phyloP scores from a whole-genome alignment of 1,140 invertebrate genomes.

The Rhagoletis pomonella region DNA sequence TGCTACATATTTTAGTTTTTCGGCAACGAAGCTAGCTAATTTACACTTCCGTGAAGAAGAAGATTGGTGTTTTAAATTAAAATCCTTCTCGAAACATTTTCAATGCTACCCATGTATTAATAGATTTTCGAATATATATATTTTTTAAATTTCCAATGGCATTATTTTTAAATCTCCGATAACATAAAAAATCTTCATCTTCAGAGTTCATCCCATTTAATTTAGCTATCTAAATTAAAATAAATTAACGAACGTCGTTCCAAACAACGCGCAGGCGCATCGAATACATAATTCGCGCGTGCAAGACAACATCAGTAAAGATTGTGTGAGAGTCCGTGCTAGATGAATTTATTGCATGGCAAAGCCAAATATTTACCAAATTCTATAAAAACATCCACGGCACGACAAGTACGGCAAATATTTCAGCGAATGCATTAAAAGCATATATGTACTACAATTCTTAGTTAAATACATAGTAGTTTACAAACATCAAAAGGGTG shows the following conservation, averaged over 20 bases:
- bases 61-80: too few species aligned
- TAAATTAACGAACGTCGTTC: slow-evolving; percentile 6
- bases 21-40: too few species aligned
- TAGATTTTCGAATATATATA: neutral
- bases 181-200: too few species aligned
- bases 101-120: too few species aligned
- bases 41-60: too few species aligned
- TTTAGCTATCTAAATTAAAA: slow-evolving; percentile 23
- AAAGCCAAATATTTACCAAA: neutral
- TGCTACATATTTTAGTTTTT: too few species aligned
- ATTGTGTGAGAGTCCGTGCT: neutral
- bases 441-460: neutral
- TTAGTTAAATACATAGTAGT: too few species aligned
- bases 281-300: neutral
- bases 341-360: slow-evolving; percentile 31
- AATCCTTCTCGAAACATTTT: too few species aligned
- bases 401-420: neutral
- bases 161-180: too few species aligned
- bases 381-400: too few species aligned
- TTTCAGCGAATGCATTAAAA: neutral
- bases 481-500: slow-evolving; percentile 12
- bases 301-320: neutral
- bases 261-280: neutral
- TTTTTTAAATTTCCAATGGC: neutral
- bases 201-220: neutral